Base-by-base conservation (phyloP, 2,888 invertebrate species). In the Piscicola geometra region DNA sequence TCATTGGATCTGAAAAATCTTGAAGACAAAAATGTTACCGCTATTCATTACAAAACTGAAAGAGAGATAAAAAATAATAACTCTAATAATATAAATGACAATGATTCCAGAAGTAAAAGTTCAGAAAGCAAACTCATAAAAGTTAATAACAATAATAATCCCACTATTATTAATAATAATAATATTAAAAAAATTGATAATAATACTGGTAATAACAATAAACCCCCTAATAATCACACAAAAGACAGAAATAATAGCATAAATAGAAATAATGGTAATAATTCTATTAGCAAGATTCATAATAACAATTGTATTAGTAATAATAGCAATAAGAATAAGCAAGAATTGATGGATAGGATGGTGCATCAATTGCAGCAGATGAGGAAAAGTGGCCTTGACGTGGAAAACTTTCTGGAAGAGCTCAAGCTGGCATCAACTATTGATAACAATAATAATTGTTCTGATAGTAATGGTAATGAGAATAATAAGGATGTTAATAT, bases 331-430 rank as follows among this genome's bases (percentile, higher is more conserved):
- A 25, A 18, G 5, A 56, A 56, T 18, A 56, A 56, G 25, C 5
- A 56, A 21, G 25, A 9, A 21, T 25, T 56, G 25, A 56, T 56
- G 60, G 60, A 56, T 3, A 56, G 25, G 25, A 56, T 56, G 60
- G 5, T 56, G 25, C 3, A n/a, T 3, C 60, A 56, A n/a, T 56
- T 56, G 25, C 9, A 25, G 25, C 15, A 56, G 25, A 15, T 56
- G 25, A 56, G 25, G n/a, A 5, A 56, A 5, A 56, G 60, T 56
- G 60, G 60, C 25, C 3, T 56, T 9, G 60, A 56, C n/a, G 60
- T 56, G 60, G 60, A 21, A 56, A 21, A 56, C 60, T 56, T 56
- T n/a, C 21, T 56, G n/a, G 60, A 56, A 25, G 60, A 56, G 5
- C 25, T 56, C n/a, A 56, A 56, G 25, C 25, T 3, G 12, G 3